Evolutionary conservation across 2,113 vertebrate species (phyloP), one percentile per base, ranked within the genome.

Genomic region (Burhinus bistriatus): DNA sequence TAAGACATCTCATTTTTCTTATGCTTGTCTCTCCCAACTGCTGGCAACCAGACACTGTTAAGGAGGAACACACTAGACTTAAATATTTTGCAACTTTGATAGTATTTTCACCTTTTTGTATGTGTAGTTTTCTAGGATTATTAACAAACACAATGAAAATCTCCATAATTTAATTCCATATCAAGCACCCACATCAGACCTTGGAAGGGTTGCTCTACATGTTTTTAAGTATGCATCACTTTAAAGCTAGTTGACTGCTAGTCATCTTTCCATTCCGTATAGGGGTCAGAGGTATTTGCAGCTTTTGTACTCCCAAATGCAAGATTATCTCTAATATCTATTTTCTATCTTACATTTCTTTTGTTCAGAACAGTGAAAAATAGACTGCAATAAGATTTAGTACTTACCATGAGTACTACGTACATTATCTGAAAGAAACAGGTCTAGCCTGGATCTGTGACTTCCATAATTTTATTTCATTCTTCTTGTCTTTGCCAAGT

Each of bases 401-500:
- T 69, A 68, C 17, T 95, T 91, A 89, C 18, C 0, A 0, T 58
- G 51, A 83, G 17, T 80, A 42, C 38, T 66, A n/a, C 0, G 0
- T 61, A 58, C 18, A 45, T 51, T 82, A 79, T 15, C 25, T 61
- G 36, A 89, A 92, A 82, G 29, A 83, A 95, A 82, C 42, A 51
- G 13, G 42, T 77, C 65, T 76, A 87, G 44, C 34, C 57, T 78
- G 55, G 62, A 79, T 75, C 73, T 95, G 49, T 77, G 83, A 93
- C 52, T 77, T 81, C 17, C 32, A 65, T 55, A 52, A 86, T 68
- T 87, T 89, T 87, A 72, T 94, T 93, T 92, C 45, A 61, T 64
- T 87, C 29, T 68, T 81, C 44, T 58, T 95, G 26, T 83, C 70
- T 83, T 87, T 95, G 44, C 58, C 42, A 95, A 78, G 89, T 80